Base-by-base conservation (phyloP, 2,797 vertebrate genomes). In the Alectoris magna region DNA sequence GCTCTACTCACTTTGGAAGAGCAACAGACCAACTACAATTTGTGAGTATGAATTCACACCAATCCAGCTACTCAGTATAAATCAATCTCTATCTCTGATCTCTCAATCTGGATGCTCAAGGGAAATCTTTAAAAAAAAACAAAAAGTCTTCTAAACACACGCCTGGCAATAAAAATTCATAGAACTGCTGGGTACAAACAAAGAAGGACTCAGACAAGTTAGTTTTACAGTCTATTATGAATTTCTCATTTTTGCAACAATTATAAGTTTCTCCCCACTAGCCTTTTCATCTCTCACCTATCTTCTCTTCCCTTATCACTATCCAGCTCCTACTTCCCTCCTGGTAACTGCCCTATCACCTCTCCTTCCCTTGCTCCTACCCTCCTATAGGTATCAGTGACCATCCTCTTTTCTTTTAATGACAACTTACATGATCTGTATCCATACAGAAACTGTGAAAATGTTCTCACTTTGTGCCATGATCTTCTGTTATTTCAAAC, bases 31-130 rank as follows among this genome's bases (percentile, higher is more conserved):
- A 85, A 84, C 56, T 80, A n/a, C 69, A 63, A 4, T 38, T 51
- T 70, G 46, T 46, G 76, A 91, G 87, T 39, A 49, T 14, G 27
- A 60, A n/a, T 41, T 69, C 79, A 69, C 48, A 75, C 17, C 23
- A 41, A 85, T 69, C 75, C 79, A 83, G 66, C 38, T 70, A 66
- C 76, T 72, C 73, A 51, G 14, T 66, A 90, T 24, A 83, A 48
- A 86, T 73, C 72, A 85, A 29, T 24, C 46, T 44, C 34, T 14
- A 53, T 6, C 49, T 77, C 82, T 84, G 58, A 86, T 67, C 43
- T 72, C 72, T 76, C 76, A 73, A 69, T 46, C 36, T 70, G 46
- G 21, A 21, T 51, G 67, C 66, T 67, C 73, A 73, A 59, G 27
- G 39, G 19, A 73, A 94, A 90, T 38, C 51, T 79, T 73, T 15